Evolutionary conservation across 2,888 invertebrate species (phyloP), one percentile per base, ranked within the genome.

Genomic region (Drosophila meridionalis): DNA sequence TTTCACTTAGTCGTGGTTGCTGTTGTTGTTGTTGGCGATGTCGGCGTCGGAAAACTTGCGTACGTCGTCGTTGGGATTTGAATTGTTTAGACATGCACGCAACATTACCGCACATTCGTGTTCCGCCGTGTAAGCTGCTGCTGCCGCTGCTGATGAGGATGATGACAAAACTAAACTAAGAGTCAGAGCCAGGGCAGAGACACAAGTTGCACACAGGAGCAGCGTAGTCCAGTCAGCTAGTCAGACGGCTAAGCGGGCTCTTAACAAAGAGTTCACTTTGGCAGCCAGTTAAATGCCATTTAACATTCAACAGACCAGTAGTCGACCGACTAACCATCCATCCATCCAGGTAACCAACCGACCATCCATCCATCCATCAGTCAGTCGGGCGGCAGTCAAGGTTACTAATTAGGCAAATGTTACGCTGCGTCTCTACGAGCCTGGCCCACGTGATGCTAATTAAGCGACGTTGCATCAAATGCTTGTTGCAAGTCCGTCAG

Each of bases 61-160:
- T 82, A 82, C 70, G 70, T 65, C 72, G 63, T 78, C 82, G 62
- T 40, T 66, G 75, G 76, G 75, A 78, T 78, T 80, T 69, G 69
- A 85, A 82, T 87, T 86, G 87, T 76, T 78, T 81, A 78, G 86
- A 85, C 85, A 85, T 80, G 86, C 87, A 86, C 85, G 85, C 86
- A 87, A 87, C 86, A 87, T 87, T 83, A 80, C 85, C 86, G 66
- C 78, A 60, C 80, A 67, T 40, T 69, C 64, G 78, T 78, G 76
- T 73, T 67, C 55, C 38, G 55, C 53, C 78, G 73, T 76, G 84
- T 79, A 78, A 81, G 80, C 74, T 43, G 58, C 28, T 14, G 61
- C 32, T 43, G 43, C 6, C 2, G 63, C 26, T 42, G 42, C 3
- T n/a, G 48, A 26, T 34, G 65, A 34, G 60, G 66, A 36, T 62